Base-by-base conservation (phyloP, 1,140 invertebrate species). In the Rhyacophila brunnea region DNA sequence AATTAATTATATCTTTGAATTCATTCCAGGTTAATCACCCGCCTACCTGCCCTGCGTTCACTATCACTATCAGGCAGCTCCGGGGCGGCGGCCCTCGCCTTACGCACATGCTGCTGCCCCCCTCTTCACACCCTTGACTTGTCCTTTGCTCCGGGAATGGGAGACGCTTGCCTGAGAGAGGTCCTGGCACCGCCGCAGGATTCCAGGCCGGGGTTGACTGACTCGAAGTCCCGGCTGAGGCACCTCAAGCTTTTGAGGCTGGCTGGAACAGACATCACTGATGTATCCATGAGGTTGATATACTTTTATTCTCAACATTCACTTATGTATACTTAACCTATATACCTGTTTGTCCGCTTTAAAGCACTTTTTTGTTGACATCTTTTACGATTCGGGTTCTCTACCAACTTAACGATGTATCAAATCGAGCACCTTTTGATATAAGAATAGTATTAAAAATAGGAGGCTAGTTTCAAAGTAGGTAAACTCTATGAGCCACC, bases 221-320 rank as follows among this genome's bases (percentile, higher is more conserved):
- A 92, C 55, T 89, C 89, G 11, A 86, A 90, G 46, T 91, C 90
- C 1, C 82, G 93, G 0, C 81, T 97, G 1, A 83, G 89, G 6
- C 85, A 90, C 58, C 75, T 96, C 10, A 85, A 85, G 50, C 84
- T 82, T 43, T 75, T 98, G 11, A 83, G 84, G 34, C 73, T 96
- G 1, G 87, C 90, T 32, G 93, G 93, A 19, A 93, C 92, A 2
- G 91, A 95, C 63, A 86, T 97, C 35, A 91, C 92, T 0, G 94
- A 97, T 70, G 86, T 92, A 13, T 87, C 93, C 0, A 80, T 96
- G 65, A 82, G 90, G 64, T 77, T 72, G 45, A 10, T 47, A 23
- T 28, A 28, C 6, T 47, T 53, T 48, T 11, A 48, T 48, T n/a
- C n/a, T n/a, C n/a, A n/a, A n/a, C n/a, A n/a, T n/a, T n/a, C n/a